Evolutionary conservation across 1,140 invertebrate genomes (phyloP), one percentile per base, ranked within the genome.

Genomic region (Marisa cornuarietis): DNA sequence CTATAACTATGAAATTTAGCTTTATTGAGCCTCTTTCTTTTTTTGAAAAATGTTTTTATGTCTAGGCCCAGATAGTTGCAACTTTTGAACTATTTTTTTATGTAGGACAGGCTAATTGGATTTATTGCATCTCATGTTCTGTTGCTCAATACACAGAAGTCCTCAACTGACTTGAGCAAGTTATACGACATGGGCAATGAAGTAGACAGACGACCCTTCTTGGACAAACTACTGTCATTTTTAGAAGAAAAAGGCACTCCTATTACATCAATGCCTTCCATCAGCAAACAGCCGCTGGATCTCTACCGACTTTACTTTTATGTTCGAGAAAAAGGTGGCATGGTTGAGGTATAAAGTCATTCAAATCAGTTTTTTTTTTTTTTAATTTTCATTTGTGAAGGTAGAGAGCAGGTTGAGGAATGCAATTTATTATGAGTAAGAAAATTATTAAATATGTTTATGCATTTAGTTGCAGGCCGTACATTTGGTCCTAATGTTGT

Each of bases 281-380:
- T 99, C 91, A 97, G 96, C 92, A 99, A 99, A 93, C 97, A 98
- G 93, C 96, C 97, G 87, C 94, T 99, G 86, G 98, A 99, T 94
- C 95, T 99, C 85, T 99, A 96, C 94, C 94, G 96, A 88, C 94
- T 99, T 85, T 99, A 99, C 92, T 93, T 96, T 91, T 95, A 95
- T 92, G 97, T 98, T 88, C 96, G 97, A 93, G 97, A 99, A 88
- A 94, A 96, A 89, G 97, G 97, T 90, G 98, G 98, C 89, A 98
- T 99, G 94, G 94, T 97, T 91, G 97, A 99, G 95, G 97, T 98
- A 94, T 78, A 80, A 62, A 72, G 94, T 49, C 54, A 42, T 42
- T 42, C 31, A 42, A 42, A 42, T 42, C 31, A 42, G 31, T 42
- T 42, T 0, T n/a, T n/a, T n/a, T n/a, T n/a, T n/a, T n/a, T n/a